These are phyloP conservation scores for Phrynocephalus versicolor DNA, from an alignment of 2,113 vertebrate species.

Conservation along the genomic window DNA sequence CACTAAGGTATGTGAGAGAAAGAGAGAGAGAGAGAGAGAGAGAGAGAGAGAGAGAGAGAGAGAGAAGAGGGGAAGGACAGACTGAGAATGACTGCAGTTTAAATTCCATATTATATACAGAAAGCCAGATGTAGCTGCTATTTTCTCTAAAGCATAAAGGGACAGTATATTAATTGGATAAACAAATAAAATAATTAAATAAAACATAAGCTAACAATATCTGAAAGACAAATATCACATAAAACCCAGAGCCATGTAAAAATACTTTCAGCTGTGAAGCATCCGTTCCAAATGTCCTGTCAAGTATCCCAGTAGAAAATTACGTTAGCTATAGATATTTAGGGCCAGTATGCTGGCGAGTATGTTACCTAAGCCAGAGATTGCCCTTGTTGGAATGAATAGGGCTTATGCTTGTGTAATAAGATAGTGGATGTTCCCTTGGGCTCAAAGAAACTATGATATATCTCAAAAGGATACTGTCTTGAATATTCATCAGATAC, in stretches of 20 bases:
- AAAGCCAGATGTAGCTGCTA: background rate
- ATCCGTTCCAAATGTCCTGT: background rate
- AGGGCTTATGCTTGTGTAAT: too few relatives aligned
- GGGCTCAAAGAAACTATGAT: too few relatives aligned
- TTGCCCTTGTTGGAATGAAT: too few relatives aligned
- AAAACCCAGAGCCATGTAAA: background rate
- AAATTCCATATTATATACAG: background rate
- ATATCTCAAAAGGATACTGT: too few relatives aligned
- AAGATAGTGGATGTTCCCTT: too few relatives aligned
- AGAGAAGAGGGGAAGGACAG: too few relatives aligned
- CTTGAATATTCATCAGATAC: background rate
- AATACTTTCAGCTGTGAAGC: background rate
- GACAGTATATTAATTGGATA: too few relatives aligned
- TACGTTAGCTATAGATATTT: background rate
- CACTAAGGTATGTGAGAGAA: background rate
- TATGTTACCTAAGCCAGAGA: too few relatives aligned
- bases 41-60: too few relatives aligned
- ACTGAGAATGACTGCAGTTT: background rate
- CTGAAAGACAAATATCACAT: background rate
- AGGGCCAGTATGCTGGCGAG: too few relatives aligned
- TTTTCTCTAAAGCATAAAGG: background rate
- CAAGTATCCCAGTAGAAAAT: background rate
- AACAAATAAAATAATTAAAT: too few relatives aligned
- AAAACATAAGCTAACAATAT: background rate
- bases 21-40: too few relatives aligned